Percentiles rank a stretch among this genome's conserved stretches.
phyloP scores from a whole-genome alignment of 2,113 vertebrate species.

The Aldabrachelys gigantea region DNA sequence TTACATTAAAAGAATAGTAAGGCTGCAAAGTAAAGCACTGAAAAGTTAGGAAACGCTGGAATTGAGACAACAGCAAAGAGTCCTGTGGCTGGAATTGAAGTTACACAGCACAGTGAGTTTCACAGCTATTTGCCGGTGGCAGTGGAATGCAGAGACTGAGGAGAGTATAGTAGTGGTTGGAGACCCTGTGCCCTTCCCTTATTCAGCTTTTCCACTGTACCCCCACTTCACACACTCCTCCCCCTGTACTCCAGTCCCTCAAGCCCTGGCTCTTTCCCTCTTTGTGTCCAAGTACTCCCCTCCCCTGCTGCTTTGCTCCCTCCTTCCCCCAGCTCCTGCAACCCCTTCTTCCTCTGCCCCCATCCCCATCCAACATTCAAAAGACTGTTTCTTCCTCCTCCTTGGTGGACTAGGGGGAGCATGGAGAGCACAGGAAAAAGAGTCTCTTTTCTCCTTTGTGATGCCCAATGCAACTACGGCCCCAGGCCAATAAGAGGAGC shows the following conservation, averaged over 20 bases:
- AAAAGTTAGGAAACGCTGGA: neutral
- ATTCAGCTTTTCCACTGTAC: neutral
- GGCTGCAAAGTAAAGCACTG: neutral
- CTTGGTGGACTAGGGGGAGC: neutral
- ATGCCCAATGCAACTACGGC: neutral
- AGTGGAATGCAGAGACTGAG: neutral
- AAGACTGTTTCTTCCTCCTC: neutral
- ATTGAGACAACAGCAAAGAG: no score
- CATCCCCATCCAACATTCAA: neutral
- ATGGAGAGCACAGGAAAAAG: neutral
- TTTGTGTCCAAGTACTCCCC: neutral
- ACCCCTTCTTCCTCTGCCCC: neutral
- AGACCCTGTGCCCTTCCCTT: neutral
- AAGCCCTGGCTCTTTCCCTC: neutral
- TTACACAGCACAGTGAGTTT: neutral
- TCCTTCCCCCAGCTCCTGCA: neutral
- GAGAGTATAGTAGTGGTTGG: neutral
- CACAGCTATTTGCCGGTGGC: neutral
- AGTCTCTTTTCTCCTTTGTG: neutral
- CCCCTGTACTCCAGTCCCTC: neutral
- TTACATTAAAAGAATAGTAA: neutral
- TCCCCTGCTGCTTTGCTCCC: neutral
- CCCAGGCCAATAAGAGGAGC: neutral
- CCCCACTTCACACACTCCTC: neutral
- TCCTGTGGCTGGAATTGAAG: neutral